Conservation (phyloP, 2,888 invertebrate genomes). For the Polydrusus pterygomalis region DNA sequence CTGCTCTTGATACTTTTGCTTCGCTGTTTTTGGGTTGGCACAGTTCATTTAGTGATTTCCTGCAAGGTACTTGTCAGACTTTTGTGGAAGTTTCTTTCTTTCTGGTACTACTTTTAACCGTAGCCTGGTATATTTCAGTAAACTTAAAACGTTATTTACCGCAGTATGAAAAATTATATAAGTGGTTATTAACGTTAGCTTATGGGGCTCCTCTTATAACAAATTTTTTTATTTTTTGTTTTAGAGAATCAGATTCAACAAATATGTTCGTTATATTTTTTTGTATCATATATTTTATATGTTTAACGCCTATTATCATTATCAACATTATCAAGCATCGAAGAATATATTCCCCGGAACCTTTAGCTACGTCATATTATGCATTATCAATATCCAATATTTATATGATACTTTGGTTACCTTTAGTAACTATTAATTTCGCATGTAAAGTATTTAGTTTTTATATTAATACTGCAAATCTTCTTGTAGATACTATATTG, state of each 20-base stretch:
- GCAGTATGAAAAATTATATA: not conserved
- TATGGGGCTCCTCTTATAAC: not conserved
- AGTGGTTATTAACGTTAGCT: not conserved
- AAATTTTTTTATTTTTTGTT: not conserved
- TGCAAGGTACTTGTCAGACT: too few relatives aligned
- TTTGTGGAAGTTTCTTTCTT: not conserved
- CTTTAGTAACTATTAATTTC: not conserved
- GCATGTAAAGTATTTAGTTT: not conserved
- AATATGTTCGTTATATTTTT: not conserved
- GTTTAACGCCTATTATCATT: not conserved
- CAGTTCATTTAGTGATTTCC: not conserved
- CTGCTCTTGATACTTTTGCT: not conserved
- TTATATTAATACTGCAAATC: too few relatives aligned
- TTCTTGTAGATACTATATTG: not conserved
- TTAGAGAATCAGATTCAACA: not conserved
- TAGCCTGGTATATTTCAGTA: constrained; percentile 4
- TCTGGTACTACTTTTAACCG: not conserved
- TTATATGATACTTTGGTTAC: not conserved
- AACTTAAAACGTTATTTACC: not conserved
- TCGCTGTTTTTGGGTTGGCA: not conserved
- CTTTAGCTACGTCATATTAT: not conserved
- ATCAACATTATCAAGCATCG: not conserved
- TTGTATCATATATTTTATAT: not conserved
- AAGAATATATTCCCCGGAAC: not conserved
- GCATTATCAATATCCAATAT: not conserved